phyloP scores from a whole-genome alignment of 2,888 invertebrate species.

The Agrotis exclamationis region DNA sequence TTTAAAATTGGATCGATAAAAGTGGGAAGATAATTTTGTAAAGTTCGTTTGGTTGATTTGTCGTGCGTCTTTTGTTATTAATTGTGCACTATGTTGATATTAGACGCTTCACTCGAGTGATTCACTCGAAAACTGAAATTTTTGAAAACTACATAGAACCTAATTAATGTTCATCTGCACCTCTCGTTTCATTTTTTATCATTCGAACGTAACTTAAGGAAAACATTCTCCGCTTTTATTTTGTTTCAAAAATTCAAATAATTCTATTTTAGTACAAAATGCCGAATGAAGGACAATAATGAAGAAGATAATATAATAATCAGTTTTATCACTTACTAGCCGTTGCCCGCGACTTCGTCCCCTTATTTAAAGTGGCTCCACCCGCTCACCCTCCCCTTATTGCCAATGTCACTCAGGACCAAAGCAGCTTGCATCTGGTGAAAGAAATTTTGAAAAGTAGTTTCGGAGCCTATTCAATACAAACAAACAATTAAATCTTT shows the following conservation, averaged over 20 bases:
- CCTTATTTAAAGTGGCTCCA: too few species aligned
- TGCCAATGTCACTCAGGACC: too few species aligned
- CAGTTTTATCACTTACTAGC: too few species aligned
- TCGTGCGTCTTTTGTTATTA: background rate
- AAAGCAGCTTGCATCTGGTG: too few species aligned
- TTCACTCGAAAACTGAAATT: background rate
- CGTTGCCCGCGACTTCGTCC: too few species aligned
- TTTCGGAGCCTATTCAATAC: too few species aligned
- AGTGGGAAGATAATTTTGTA: background rate
- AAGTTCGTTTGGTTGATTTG: background rate
- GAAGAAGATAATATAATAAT: too few species aligned
- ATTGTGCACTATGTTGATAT: background rate
- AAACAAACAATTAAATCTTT: too few species aligned
- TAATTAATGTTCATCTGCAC: background rate
- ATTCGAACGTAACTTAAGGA: background rate
- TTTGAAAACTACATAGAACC: too few species aligned
- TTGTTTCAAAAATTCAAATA: background rate
- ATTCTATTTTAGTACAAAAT: background rate
- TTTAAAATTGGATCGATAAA: slow-evolving; percentile 28
- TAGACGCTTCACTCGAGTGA: background rate
- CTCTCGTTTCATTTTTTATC: background rate
- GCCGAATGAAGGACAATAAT: background rate
- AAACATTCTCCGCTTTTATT: background rate
- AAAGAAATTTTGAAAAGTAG: too few species aligned
- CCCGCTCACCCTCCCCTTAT: too few species aligned